phyloP scores from a whole-genome alignment of 2,797 vertebrate species.

The Echiichthys vipera region DNA sequence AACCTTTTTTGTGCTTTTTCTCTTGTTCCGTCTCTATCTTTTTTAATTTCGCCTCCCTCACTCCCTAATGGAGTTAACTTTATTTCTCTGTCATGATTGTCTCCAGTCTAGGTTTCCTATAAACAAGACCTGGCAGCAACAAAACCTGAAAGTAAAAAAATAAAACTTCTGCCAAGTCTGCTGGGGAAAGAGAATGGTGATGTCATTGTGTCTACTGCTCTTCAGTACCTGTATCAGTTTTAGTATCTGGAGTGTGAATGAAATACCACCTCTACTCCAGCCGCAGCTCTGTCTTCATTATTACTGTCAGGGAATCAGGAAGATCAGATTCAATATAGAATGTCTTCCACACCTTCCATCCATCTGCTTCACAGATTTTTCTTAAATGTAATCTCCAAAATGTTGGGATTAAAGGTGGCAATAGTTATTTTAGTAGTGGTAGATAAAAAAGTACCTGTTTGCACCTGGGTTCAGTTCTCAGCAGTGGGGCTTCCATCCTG shows the following conservation, averaged over 20 bases:
- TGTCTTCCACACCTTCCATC: constrained; percentile 20
- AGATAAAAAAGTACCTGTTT: not conserved
- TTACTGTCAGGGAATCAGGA: constrained; percentile 31
- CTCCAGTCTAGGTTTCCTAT: constrained; percentile 42
- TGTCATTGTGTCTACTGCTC: constrained; percentile 27
- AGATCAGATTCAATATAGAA: constrained; percentile 11
- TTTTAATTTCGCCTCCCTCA: constrained; percentile 21
- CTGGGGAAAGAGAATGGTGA: constrained; percentile 9
- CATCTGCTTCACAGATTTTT: not conserved
- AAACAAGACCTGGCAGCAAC: constrained; percentile 57
- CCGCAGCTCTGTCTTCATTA: constrained; percentile 38
- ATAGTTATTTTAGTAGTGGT: not conserved
- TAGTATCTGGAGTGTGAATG: constrained; percentile 15
- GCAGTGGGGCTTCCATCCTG: not conserved
- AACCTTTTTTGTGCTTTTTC: constrained; percentile 10
- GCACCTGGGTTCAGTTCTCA: constrained; percentile 2
- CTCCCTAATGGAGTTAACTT: constrained; percentile 65
- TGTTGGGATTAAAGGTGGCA: constrained; percentile 12
- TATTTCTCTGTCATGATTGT: constrained; percentile 50
- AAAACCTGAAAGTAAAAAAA: constrained; percentile 36
- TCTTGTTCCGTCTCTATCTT: constrained; percentile 14
- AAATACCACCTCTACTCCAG: not conserved
- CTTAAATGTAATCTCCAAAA: not conserved
- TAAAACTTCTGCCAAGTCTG: constrained; percentile 29
- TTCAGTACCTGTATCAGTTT: constrained; percentile 23